Base-by-base conservation (phyloP, 2,888 invertebrate genomes). In the Euplexia lucipara region DNA sequence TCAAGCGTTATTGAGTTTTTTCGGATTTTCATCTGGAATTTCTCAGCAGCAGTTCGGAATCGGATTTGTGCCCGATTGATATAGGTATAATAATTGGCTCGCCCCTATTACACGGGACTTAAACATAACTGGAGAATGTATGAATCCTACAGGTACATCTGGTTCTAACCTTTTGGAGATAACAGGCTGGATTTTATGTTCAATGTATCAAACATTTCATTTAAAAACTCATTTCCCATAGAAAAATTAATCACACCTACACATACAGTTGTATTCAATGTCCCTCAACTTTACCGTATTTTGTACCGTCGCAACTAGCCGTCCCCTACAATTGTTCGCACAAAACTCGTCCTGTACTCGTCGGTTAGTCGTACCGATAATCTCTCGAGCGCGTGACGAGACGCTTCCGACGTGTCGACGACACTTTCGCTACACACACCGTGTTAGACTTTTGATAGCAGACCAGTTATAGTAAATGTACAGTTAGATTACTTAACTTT, bases 381-480 rank as follows among this genome's bases (percentile, higher is more conserved):
- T 89, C 87, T 79, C 71, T 58, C 60, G 67, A 62, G 59, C 68
- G 51, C 51, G 61, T 71, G 83, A 76, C 71, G 75, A 72, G 83
- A 84, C 80, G 76, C 75, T 88, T 87, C 89, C 89, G 88, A 86
- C 83, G 73, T 70, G 75, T 72, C 61, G 48, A 71, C 78, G 84
- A 86, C 86, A 86, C 83, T 86, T 86, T 86, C 76, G 82, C 83
- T 72, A 79, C 79, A 81, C 70, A 70, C 71, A 51, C 49, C 26
- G n/a, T 60, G 64, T 34, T 64, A 47, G 54, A 73, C 66, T 79
- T 78, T 71, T 67, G 37, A 74, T 59, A 59, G 22, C 54, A 65
- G 39, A 56, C 34, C 44, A 20, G 39, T 54, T 30, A 30, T 35
- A 26, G 32, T 20, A 52, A 66, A 35, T 26, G 20, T 20, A 34